Evolutionary conservation across 2,113 vertebrate species (phyloP).

Genomic region (Mugil cephalus): DNA sequence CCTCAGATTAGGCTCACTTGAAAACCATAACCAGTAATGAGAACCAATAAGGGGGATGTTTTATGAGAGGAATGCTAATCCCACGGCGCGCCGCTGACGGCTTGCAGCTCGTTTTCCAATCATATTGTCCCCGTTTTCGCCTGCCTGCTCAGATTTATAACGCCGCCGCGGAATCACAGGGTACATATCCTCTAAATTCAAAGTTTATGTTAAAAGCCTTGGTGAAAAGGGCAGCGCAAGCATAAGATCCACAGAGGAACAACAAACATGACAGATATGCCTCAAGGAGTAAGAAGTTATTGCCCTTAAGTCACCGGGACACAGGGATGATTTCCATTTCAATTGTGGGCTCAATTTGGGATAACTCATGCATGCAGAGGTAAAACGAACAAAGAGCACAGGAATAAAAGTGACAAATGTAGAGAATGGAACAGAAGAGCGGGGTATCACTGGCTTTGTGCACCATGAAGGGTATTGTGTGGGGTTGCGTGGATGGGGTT

Average conservation of each 20-base stretch:
- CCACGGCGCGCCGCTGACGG: conserved; percentile 44
- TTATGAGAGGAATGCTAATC: conserved; percentile 46
- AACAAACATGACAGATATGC: conserved; percentile 62
- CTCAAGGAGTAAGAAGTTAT: conserved; percentile 68
- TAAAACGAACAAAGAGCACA: conserved; percentile 72
- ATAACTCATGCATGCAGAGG: conserved; percentile 77
- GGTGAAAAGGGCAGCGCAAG: conserved; percentile 57
- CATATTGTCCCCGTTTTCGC: conserved; percentile 30
- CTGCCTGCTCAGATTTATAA: conserved; percentile 48
- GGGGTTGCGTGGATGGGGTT: conserved; percentile 70
- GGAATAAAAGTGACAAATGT: conserved; percentile 83
- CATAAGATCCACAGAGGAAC: conserved; percentile 65
- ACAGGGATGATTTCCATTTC: conserved; percentile 75
- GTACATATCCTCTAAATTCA: conserved; percentile 38
- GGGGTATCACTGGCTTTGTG: conserved; percentile 76
- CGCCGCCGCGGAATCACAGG: conserved; percentile 3
- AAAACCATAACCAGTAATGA: conserved; percentile 51
- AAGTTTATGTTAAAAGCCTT: conserved; percentile 55
- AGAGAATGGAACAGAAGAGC: conserved; percentile 68
- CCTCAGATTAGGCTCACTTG: conserved; percentile 38
- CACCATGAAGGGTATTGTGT: conserved; percentile 80
- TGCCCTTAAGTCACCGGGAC: conserved; percentile 57
- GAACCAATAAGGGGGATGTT: conserved; percentile 29
- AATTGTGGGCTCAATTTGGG: conserved; percentile 69
- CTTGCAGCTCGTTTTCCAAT: conserved; percentile 48